Percentiles rank a stretch among this genome's conserved stretches.
Evolutionary conservation across 2,888 invertebrate species (phyloP).

Genomic region (Herminia tarsipennalis): DNA sequence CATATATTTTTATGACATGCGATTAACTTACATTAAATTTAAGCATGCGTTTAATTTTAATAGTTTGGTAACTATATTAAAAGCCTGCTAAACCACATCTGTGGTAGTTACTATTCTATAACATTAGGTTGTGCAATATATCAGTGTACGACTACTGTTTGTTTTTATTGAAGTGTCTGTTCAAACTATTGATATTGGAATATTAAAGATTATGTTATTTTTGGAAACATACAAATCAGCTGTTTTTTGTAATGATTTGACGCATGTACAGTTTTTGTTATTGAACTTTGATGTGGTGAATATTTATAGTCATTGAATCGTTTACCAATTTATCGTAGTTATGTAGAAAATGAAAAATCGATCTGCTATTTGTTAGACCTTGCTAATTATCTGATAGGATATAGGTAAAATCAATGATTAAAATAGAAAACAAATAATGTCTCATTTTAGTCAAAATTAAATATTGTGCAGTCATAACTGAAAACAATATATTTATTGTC

Average conservation of each 20-base stretch:
- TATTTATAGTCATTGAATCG: too few species aligned
- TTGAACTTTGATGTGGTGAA: too few species aligned
- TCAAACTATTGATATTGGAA: constrained; percentile 11
- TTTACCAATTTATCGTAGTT: too few species aligned
- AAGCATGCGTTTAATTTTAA: constrained; percentile 31
- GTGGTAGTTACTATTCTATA: constrained; percentile 8
- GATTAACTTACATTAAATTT: constrained; percentile 29
- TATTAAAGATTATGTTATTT: constrained; percentile 5
- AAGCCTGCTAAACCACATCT: constrained; percentile 11
- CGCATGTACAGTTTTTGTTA: too few species aligned
- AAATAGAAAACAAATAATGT: too few species aligned
- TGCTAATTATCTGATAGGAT: too few species aligned
- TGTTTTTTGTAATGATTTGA: too few species aligned
- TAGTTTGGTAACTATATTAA: constrained; percentile 21
- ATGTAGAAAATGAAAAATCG: too few species aligned
- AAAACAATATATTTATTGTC: neutral
- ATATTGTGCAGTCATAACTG: too few species aligned
- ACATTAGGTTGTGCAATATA: constrained; percentile 14
- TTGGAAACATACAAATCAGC: neutral
- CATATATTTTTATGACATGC: constrained; percentile 33
- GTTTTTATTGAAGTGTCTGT: constrained; percentile 13
- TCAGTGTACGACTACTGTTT: constrained; percentile 7
- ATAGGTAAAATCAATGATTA: too few species aligned
- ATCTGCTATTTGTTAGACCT: too few species aligned
- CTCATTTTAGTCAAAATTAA: too few species aligned